Base-by-base conservation (phyloP, 2,888 invertebrate species). In the Plagodis dolabraria region DNA sequence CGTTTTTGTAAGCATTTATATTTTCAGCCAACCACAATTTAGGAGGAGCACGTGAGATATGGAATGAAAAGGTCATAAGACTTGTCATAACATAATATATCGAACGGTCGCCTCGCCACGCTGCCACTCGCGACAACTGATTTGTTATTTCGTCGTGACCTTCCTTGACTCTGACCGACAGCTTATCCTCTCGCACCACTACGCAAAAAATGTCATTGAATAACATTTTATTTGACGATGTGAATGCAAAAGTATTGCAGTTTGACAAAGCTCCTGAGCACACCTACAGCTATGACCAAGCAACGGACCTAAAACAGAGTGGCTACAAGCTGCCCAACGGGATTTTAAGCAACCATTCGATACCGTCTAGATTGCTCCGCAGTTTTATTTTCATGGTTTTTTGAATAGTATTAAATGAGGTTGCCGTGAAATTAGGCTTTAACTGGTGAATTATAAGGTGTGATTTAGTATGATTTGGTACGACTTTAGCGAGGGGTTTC, bases 131-230 rank as follows among this genome's bases (percentile, higher is more conserved):
- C 71, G 65, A 63, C 68, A 61, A 72, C 74, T 71, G 82, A 81
- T 84, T 83, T 83, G 80, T 82, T 82, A 83, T 85, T 83, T 79
- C 75, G 76, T 76, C 68, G 75, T 86, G 86, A 86, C 87, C 86
- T 85, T 86, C 84, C 83, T 86, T 82, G 85, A 83, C 83, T 83
- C 76, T 75, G 71, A 77, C 68, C 75, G 71, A 77, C 68, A 74
- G 76, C 69, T 80, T 79, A 82, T 80, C 78, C 77, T 75, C 74
- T 67, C 22, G 22, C 68, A 65, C 68, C 68, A 62, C 59, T 55
- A 67, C 69, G 67, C 71, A 77, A 75, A 75, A 69, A 63, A 62
- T 63, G 68, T 69, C 63, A 51, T 52, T 60, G 55, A 51, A 22
- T 22, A 22, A 22, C 22, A n/a, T 34, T 47, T 12, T 47, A 52